Percentiles rank a stretch among this genome's conserved stretches.
Evolutionary conservation across 2,888 invertebrate genomes (phyloP).

Genomic region (Leptura quadrifasciata): DNA sequence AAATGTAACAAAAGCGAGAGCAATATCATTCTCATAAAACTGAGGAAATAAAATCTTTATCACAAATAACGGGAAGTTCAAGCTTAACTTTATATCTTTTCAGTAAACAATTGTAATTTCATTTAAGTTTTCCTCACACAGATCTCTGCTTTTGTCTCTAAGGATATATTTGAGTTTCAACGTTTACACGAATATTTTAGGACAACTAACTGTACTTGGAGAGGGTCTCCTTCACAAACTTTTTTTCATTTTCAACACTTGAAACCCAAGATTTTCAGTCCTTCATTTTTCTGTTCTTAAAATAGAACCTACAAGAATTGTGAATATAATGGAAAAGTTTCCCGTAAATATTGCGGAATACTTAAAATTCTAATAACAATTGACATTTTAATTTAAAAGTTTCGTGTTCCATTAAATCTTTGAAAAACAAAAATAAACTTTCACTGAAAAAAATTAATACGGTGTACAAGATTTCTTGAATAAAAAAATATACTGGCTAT

Average conservation of each 20-base stretch:
- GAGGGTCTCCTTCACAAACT: not conserved
- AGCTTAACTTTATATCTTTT: not conserved
- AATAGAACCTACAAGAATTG: not conserved
- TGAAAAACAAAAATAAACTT: no score
- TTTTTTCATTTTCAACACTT: not conserved
- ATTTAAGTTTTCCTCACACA: constrained; percentile 1
- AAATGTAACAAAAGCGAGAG: not conserved
- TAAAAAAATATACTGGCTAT: no score
- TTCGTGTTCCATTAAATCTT: no score
- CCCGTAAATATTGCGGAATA: no score
- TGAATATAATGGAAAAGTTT: no score
- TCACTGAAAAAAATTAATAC: no score
- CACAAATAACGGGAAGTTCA: not conserved
- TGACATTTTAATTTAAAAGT: no score
- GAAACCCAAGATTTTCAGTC: not conserved
- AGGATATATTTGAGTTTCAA: not conserved
- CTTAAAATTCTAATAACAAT: no score
- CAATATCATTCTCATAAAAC: not conserved
- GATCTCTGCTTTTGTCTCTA: not conserved
- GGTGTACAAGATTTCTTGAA: no score
- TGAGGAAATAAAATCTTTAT: not conserved
- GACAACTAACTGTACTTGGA: not conserved
- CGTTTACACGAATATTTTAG: not conserved
- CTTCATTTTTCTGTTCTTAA: not conserved
- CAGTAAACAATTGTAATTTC: not conserved